Evolutionary conservation across 2,888 invertebrate species (phyloP).

Genomic region (Heliconius ismenius): DNA sequence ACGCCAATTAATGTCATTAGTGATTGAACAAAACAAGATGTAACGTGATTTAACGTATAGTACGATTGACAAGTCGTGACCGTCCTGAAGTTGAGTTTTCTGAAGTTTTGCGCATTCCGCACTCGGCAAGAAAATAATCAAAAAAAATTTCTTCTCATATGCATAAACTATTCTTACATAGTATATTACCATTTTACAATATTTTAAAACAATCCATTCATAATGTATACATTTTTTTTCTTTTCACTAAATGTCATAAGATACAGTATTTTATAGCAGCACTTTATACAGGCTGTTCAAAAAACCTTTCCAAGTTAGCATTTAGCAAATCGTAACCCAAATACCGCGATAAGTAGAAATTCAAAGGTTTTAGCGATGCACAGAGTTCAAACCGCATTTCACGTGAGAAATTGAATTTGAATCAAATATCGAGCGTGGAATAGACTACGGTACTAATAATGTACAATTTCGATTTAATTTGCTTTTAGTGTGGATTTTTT

Average conservation of each 20-base stretch:
- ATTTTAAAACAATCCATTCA: too few species aligned
- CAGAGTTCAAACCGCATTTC: slow-evolving; percentile 21
- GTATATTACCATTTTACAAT: too few species aligned
- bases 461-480: slow-evolving; percentile 13
- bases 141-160: too few species aligned
- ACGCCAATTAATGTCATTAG: too few species aligned
- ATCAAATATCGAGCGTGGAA: slow-evolving; percentile 12
- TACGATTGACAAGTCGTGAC: too few species aligned
- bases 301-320: slow-evolving; percentile 10
- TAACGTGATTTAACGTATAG: too few species aligned
- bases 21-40: too few species aligned
- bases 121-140: too few species aligned
- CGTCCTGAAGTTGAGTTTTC: too few species aligned
- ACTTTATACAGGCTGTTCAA: background rate
- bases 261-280: background rate
- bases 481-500: background rate
- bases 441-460: background rate
- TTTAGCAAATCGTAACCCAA: slow-evolving; percentile 14
- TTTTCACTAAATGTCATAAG: background rate
- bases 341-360: slow-evolving; percentile 20
- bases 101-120: too few species aligned
- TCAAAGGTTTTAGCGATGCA: slow-evolving; percentile 16
- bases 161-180: too few species aligned
- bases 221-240: background rate
- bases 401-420: slow-evolving; percentile 20